Percentiles rank a stretch among this genome's conserved stretches.
phyloP scores from a whole-genome alignment of 2,888 invertebrate genomes.

The Nomada ferruginata region DNA sequence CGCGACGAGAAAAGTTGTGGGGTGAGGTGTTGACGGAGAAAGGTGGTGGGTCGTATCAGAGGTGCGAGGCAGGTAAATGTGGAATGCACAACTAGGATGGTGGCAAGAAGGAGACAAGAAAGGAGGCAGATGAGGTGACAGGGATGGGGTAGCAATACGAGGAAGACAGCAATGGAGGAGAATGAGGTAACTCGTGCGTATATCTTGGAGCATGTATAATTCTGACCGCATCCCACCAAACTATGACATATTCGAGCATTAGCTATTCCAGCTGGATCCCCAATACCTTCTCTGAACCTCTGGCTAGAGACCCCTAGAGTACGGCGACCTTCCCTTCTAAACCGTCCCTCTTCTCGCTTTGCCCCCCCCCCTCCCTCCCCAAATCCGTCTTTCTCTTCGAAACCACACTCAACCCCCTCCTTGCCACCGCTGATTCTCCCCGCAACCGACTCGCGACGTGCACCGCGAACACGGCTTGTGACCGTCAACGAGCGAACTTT shows the following conservation, averaged over 20 bases:
- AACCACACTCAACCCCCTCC: slow-evolving; percentile 28
- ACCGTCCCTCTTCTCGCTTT: slow-evolving; percentile 29
- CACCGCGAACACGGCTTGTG: slow-evolving; percentile 62
- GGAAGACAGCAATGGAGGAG: slow-evolving; percentile 57
- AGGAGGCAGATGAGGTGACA: slow-evolving; percentile 13
- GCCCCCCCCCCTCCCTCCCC: not conserved
- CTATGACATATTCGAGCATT: slow-evolving; percentile 78
- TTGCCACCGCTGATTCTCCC: slow-evolving; percentile 62
- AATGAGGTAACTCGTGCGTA: slow-evolving; percentile 66
- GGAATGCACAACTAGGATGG: slow-evolving; percentile 3
- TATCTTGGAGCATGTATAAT: slow-evolving; percentile 73
- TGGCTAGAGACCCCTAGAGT: slow-evolving; percentile 52
- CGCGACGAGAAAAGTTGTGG: not conserved
- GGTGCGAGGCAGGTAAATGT: slow-evolving; percentile 25
- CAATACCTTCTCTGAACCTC: slow-evolving; percentile 68
- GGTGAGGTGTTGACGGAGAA: slow-evolving; percentile 9
- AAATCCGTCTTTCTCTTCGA: slow-evolving; percentile 33
- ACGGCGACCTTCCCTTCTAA: slow-evolving; percentile 11
- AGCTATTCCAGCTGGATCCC: slow-evolving; percentile 75
- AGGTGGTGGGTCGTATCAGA: slow-evolving; percentile 20
- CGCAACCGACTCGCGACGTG: slow-evolving; percentile 61
- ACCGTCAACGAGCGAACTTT: slow-evolving; percentile 76
- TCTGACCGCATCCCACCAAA: slow-evolving; percentile 78
- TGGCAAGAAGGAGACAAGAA: slow-evolving; percentile 27
- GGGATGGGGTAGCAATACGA: slow-evolving; percentile 6